Evolutionary conservation across 2,113 vertebrate species (phyloP), one percentile per base, ranked within the genome.

Genomic region (Isichthys henryi): DNA sequence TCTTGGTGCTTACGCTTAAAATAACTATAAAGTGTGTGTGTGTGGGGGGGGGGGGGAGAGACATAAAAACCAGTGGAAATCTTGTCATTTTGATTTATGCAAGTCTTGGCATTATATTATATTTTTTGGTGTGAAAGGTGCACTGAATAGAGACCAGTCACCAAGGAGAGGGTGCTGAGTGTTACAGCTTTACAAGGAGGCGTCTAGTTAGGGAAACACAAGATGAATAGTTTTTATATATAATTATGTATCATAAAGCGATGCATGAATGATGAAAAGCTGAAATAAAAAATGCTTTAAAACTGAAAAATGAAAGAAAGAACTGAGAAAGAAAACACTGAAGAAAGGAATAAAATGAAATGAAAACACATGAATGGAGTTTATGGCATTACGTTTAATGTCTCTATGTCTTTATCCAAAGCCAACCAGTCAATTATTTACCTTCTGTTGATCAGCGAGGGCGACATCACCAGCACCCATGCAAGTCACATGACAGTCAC

Each of bases 401-500:
- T 80, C 74, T 80, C 31, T 80, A 43, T 80, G 74, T 94, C 92
- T 93, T 91, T 93, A 95, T 94, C 94, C 95, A 94, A 95, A 95
- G 96, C 95, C 11, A 97, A 96, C 94, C 96, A 97, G 97, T 94
- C 62, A 70, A 31, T 70, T 94, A 3, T 95, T 98, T 99, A 98
- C 98, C 98, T 98, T 99, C 97, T 94, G 94, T 96, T 97, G 95
- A 96, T 95, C 97, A 96, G 95, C 95, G 96, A 93, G 96, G 96
- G 97, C 94, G 96, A 96, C 96, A 96, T 96, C 97, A 93, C 92
- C 97, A 97, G 96, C 97, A 97, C 74, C 96, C 97, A 98, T 98
- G 97, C 96, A 98, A 97, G 97, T 95, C 97, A 98, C 97, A 97
- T 96, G 96, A 98, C 96, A 97, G 96, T 96, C 96, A 97, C 97